These are phyloP conservation scores for Anagrus nilaparvatae DNA, from an alignment of 1,140 invertebrate species.

Conservation along the genomic window DNA sequence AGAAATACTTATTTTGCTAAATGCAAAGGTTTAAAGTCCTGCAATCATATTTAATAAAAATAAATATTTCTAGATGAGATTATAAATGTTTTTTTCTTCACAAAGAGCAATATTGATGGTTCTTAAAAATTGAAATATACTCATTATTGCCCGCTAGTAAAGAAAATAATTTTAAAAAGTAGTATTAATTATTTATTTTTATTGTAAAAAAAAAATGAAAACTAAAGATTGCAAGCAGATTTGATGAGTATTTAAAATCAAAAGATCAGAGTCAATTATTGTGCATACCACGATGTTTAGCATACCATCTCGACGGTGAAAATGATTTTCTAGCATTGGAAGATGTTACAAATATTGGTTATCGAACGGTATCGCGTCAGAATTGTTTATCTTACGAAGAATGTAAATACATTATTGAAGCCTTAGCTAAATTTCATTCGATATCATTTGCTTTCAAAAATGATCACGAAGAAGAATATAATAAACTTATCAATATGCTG, in stretches of 20 bases:
- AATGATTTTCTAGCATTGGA: slow-evolving; percentile 57
- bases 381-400: slow-evolving; percentile 43
- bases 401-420: slow-evolving; percentile 44
- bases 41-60: slow-evolving; percentile 42
- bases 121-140: too few relatives aligned
- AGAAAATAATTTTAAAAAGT: background rate
- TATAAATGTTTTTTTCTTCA: too few relatives aligned
- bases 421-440: slow-evolving; percentile 57
- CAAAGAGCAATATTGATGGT: too few relatives aligned
- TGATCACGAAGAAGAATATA: slow-evolving; percentile 47
- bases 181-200: background rate
- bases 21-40: too few relatives aligned
- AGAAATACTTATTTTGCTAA: too few relatives aligned
- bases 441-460: slow-evolving; percentile 57
- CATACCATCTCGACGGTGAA: slow-evolving; percentile 45
- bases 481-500: slow-evolving; percentile 31
- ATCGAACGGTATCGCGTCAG: slow-evolving; percentile 38
- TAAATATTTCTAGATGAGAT: slow-evolving; percentile 29
- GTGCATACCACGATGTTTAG: slow-evolving; percentile 41
- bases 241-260: slow-evolving; percentile 24
- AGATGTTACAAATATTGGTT: slow-evolving; percentile 49
- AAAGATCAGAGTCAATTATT: slow-evolving; percentile 24
- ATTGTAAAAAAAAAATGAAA: background rate
- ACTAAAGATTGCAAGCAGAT: slow-evolving; percentile 28
- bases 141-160: too few relatives aligned